Evolutionary conservation across 2,797 vertebrate species (phyloP), one percentile per base, ranked within the genome.

Genomic region (Spea hammondii): DNA sequence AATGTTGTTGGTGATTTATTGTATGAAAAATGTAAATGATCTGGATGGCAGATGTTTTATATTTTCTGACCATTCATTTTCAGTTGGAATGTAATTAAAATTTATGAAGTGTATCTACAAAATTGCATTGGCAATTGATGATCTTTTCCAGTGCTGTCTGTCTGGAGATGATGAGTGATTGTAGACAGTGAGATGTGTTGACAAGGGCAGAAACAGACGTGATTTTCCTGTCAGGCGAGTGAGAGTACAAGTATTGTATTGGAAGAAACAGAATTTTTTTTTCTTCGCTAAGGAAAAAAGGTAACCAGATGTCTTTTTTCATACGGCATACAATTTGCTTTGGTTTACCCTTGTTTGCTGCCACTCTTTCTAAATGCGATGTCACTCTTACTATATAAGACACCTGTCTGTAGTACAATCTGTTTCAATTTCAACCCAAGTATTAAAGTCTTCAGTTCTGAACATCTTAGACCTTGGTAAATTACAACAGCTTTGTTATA

Each of bases 21-120:
- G 89, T 89, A 93, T 68, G 83, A 94, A 94, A 91, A 94, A 93
- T 93, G 89, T 94, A 95, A 95, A 95, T 96, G 94, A 96, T 96
- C 93, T 92, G 90, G 91, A 90, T 93, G 95, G 95, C 96, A 98
- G 96, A 96, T 98, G 96, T 97, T 97, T 95, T 95, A 95, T 95
- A 96, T 95, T 96, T 97, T 96, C 94, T 98, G 95, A 96, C 94
- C 95, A 95, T 96, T 96, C 95, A 94, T 96, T 96, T 98, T 94
- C 94, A 91, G 91, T 88, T 91, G 91, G 91, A 92, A 92, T 91
- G 92, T 96, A 97, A 97, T 97, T 96, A 96, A 96, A 96, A 97
- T 98, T 96, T 80, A 80, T 97, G 95, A 95, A 95, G 95, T 96
- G 95, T 95, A 96, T 97, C 95, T 97, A 95, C 95, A 93, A 95